Evolutionary conservation across 2,113 vertebrate species (phyloP).

Genomic region (Ptilonorhynchus violaceus): DNA sequence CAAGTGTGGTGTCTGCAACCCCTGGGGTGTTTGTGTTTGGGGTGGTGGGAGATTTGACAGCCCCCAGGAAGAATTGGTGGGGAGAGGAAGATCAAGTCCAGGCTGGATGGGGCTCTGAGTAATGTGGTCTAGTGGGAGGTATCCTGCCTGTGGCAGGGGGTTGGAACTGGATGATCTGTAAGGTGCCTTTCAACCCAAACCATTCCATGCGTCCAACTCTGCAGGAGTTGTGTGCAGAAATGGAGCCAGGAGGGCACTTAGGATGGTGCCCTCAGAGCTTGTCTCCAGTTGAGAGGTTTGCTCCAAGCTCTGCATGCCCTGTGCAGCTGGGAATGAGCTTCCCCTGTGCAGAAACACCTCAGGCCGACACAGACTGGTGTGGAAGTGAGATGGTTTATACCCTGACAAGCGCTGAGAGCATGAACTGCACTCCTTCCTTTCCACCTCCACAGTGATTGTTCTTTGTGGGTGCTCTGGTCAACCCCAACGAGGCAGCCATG

Average conservation of each 20-base stretch:
- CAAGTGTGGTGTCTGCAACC: background rate
- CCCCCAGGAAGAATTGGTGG: accelerated
- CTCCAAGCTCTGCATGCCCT: background rate
- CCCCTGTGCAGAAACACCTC: background rate
- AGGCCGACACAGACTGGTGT: background rate
- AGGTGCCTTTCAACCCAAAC: background rate
- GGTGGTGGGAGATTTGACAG: background rate
- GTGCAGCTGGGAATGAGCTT: background rate
- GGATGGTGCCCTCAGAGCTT: background rate
- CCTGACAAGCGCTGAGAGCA: accelerated
- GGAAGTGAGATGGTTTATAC: background rate
- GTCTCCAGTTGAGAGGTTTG: background rate
- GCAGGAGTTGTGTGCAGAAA: background rate
- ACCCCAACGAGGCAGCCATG: background rate
- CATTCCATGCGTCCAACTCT: background rate
- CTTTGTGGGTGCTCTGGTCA: background rate
- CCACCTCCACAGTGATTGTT: background rate
- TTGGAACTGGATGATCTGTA: background rate
- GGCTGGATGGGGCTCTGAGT: background rate
- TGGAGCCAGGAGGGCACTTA: background rate
- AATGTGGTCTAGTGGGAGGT: background rate
- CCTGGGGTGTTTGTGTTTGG: accelerated
- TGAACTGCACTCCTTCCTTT: background rate
- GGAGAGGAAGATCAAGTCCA: background rate
- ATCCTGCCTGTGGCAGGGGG: background rate